phyloP scores from a whole-genome alignment of 1,140 invertebrate genomes.

The Archivesica marissinica region DNA sequence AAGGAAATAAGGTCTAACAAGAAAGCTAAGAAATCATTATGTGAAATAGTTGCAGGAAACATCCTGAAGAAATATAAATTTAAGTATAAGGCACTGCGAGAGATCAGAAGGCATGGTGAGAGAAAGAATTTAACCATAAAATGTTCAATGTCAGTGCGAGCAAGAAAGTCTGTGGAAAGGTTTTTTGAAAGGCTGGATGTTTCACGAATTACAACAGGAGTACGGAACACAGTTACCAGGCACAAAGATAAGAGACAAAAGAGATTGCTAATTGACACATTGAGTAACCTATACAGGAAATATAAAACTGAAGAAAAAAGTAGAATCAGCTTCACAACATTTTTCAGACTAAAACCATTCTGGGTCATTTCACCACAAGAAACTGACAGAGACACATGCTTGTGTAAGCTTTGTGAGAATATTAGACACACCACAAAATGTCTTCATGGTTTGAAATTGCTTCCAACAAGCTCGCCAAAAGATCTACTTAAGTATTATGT shows the following conservation, averaged over 20 bases:
- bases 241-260: slow-evolving; percentile 8
- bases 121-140: too few relatives aligned
- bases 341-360: slow-evolving; percentile 13
- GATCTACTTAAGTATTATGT: neutral
- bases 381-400: slow-evolving; percentile 26
- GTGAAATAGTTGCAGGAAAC: too few relatives aligned
- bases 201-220: slow-evolving; percentile 12
- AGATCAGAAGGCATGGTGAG: too few relatives aligned
- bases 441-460: neutral
- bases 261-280: neutral
- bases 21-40: too few relatives aligned
- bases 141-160: too few relatives aligned
- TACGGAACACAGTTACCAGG: slow-evolving; percentile 7
- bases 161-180: neutral
- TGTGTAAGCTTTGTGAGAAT: slow-evolving; percentile 33
- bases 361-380: slow-evolving; percentile 22
- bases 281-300: slow-evolving; percentile 17
- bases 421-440: neutral
- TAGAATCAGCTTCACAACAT: neutral
- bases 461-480: neutral
- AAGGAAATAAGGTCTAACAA: too few relatives aligned
- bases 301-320: neutral
- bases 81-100: too few relatives aligned
- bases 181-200: slow-evolving; percentile 15
- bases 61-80: too few relatives aligned